Evolutionary conservation across 2,888 invertebrate species (phyloP).

Genomic region (Zootermopsis nevadensis): DNA sequence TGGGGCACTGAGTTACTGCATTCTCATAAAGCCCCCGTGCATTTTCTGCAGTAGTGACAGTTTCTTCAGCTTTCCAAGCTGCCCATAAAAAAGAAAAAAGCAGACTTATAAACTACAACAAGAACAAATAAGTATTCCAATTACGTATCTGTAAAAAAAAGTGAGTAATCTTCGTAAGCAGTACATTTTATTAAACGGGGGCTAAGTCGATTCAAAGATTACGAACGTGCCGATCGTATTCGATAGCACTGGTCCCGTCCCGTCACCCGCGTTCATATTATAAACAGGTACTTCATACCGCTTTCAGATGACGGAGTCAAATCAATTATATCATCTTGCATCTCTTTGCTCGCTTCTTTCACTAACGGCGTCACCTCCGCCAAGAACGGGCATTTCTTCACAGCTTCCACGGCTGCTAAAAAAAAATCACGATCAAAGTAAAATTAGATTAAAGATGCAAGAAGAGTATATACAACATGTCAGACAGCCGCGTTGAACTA

Average conservation of each 20-base stretch:
- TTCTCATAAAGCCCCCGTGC: constrained; percentile 2
- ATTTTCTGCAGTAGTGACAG: not conserved
- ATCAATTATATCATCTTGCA: constrained; percentile 72
- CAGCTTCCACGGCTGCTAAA: constrained; percentile 49
- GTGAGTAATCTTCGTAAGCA: too few species aligned
- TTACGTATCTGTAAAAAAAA: too few species aligned
- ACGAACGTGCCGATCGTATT: too few species aligned
- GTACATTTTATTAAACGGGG: too few species aligned
- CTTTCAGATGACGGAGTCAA: constrained; percentile 53
- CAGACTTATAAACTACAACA: not conserved
- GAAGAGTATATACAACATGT: too few species aligned
- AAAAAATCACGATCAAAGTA: not conserved
- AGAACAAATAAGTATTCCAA: not conserved
- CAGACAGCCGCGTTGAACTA: too few species aligned
- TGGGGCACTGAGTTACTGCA: not conserved
- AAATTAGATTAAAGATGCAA: too few species aligned
- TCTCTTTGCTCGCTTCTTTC: constrained; percentile 75
- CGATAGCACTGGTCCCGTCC: too few species aligned
- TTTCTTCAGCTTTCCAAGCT: constrained; percentile 18
- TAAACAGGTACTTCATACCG: not conserved
- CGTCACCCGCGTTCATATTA: too few species aligned
- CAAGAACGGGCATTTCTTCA: constrained; percentile 71
- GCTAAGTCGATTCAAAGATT: too few species aligned
- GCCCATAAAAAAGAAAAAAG: not conserved
- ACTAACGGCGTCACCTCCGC: constrained; percentile 66